These are phyloP conservation scores for Callaeas wilsoni DNA, from an alignment of 2,113 vertebrate genomes.

Conservation along the genomic window DNA sequence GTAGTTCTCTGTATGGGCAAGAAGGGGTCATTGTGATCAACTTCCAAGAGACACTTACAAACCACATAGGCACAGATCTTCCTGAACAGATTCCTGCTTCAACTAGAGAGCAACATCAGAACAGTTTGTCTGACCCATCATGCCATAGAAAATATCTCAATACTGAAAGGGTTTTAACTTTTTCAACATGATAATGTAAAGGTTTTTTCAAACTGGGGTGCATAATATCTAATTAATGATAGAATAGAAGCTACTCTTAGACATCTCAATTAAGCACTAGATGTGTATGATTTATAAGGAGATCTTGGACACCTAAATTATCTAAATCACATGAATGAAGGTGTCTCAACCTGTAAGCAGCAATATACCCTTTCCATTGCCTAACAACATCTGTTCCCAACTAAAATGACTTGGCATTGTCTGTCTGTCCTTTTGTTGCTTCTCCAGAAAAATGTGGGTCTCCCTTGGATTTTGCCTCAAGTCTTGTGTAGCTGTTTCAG, in stretches of 20 bases:
- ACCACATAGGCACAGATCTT: background rate
- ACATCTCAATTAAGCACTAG: background rate
- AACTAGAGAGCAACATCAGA: background rate
- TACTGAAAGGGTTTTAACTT: background rate
- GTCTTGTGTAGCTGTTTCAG: background rate
- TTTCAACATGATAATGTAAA: background rate
- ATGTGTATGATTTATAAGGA: background rate
- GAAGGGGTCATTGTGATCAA: background rate
- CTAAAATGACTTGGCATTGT: background rate
- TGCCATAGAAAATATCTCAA: background rate
- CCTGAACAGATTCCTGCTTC: background rate
- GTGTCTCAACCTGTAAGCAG: background rate
- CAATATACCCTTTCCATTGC: background rate
- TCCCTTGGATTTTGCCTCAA: background rate
- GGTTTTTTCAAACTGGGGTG: background rate
- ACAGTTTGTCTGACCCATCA: background rate
- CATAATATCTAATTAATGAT: background rate
- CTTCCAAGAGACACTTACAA: background rate
- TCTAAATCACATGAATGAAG: background rate
- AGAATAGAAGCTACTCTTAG: background rate
- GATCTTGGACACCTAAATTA: background rate
- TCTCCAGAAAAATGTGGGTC: background rate
- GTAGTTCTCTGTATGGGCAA: background rate
- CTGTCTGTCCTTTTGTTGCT: background rate
- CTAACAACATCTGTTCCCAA: background rate